Evolutionary conservation across 2,113 vertebrate genomes (phyloP).

Genomic region (Coryphaenoides rupestris): DNA sequence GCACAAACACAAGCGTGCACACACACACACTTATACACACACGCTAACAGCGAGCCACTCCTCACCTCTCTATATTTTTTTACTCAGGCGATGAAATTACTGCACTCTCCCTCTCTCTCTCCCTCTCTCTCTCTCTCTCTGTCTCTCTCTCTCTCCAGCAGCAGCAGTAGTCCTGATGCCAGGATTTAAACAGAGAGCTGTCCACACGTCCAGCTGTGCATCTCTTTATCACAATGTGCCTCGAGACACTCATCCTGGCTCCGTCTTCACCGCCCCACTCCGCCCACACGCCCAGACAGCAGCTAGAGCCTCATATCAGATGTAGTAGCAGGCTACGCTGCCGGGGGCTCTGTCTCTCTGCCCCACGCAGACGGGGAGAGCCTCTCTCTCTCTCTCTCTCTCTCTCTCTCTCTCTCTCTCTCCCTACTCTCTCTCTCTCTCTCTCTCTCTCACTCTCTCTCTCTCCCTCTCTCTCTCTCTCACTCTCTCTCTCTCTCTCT

Average conservation of each 20-base stretch:
- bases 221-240: conserved; percentile 68
- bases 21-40: conserved; percentile 2
- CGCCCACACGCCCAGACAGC: conserved; percentile 33
- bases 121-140: conserved; percentile 50
- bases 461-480: too few relatives aligned
- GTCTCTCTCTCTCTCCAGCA: conserved; percentile 36
- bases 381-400: too few relatives aligned
- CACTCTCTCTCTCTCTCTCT: too few relatives aligned
- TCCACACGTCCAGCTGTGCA: conserved; percentile 69
- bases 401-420: too few relatives aligned
- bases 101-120: conserved; percentile 55
- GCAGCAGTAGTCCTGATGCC: conserved; percentile 47
- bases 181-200: conserved; percentile 67
- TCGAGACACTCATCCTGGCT: conserved; percentile 59
- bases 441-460: too few relatives aligned
- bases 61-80: conserved; percentile 49
- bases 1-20: conserved; percentile 19
- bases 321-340: conserved; percentile 46
- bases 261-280: conserved; percentile 43
- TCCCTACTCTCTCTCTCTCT: too few relatives aligned
- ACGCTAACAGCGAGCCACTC: conserved; percentile 56
- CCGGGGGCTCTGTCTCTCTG: conserved; percentile 36
- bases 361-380: too few relatives aligned
- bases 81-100: conserved; percentile 75
- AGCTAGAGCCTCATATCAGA: conserved; percentile 45